Evolutionary conservation across 2,888 invertebrate genomes (phyloP), one percentile per base, ranked within the genome.

Genomic region (Andrena fulva): DNA sequence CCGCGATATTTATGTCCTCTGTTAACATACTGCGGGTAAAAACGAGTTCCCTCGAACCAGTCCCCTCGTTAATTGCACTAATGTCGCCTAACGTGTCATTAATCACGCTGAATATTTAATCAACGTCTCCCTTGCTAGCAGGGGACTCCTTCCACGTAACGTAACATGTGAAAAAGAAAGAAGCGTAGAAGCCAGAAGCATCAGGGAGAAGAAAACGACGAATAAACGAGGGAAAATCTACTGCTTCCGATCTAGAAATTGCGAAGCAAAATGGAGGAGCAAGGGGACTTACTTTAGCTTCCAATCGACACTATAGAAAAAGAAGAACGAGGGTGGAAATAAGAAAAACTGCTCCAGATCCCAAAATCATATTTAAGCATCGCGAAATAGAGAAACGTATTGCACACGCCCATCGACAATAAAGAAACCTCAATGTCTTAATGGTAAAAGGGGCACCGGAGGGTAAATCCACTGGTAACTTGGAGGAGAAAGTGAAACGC

Each of bases 401-500:
- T 1, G 12, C 12, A 12, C 42, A 4, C 42, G 3, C 7, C 54
- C 16, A 16, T 31, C 60, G 48, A 10, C 27, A 50, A 42, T 12
- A 4, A 42, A 12, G 42, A 42, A 42, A 4, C 12, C 16, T 16
- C 16, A 5, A 16, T 1, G 42, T 42, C 42, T 42, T 42, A 42
- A 42, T 42, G 42, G 16, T 16, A 16, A 42, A 42, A 42, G 42
- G 16, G 42, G 42, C 42, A 0, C 3, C 42, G 42, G 42, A 1
- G 42, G 16, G 16, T 12, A 16, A 42, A 42, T 12, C 42, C 4
- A 5, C 42, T 42, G 42, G 42, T 1, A 42, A 42, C 42, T 42
- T 10, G 48, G 66, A 16, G 54, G 77, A 66, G 71, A 64, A 56
- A 66, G 75, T 54, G 68, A 42, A 62, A 63, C 60, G 69, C 29